These are phyloP conservation scores for Ennomos fuscantarius DNA, from an alignment of 2,888 invertebrate species.

Conservation along the genomic window DNA sequence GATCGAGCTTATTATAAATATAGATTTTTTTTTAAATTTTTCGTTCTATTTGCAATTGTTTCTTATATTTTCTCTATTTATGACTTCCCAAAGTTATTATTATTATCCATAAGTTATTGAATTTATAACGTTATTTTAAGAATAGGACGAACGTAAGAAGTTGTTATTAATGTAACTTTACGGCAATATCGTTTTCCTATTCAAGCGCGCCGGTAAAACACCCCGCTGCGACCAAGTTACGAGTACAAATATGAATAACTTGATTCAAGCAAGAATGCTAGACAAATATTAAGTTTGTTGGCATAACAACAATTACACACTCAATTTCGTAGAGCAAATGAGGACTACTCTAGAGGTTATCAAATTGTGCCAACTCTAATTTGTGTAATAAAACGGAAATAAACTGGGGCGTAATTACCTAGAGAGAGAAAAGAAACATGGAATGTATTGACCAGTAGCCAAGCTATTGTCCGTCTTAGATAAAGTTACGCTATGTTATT, in stretches of 20 bases:
- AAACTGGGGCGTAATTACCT: conserved; percentile 60
- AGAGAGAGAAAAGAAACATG: conserved; percentile 36
- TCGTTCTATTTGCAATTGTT: too few species aligned
- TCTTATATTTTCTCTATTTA: conserved; percentile 3
- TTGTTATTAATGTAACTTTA: background rate
- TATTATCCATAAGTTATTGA: background rate
- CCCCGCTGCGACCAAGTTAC: conserved; percentile 24
- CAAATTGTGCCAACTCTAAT: conserved; percentile 44
- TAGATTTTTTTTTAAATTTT: too few species aligned
- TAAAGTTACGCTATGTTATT: too few species aligned
- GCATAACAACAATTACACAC: conserved; percentile 55
- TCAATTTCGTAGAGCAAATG: conserved; percentile 58
- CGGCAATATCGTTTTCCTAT: conserved; percentile 8
- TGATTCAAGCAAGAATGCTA: conserved; percentile 47
- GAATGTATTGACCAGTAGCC: conserved; percentile 2
- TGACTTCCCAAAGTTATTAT: conserved; percentile 11
- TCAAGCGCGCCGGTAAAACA: conserved; percentile 13
- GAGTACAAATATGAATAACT: conserved; percentile 32
- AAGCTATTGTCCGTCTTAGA: background rate
- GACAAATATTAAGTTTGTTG: conserved; percentile 48
- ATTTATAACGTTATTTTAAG: background rate
- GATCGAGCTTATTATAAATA: too few species aligned
- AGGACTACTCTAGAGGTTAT: conserved; percentile 19
- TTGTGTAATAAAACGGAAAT: conserved; percentile 57
- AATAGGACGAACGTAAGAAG: too few species aligned